A percentile compares a stretch with the other conserved stretches of the same genome.
phyloP scores from a whole-genome alignment of 2,797 vertebrate species.

The Masticophis lateralis region DNA sequence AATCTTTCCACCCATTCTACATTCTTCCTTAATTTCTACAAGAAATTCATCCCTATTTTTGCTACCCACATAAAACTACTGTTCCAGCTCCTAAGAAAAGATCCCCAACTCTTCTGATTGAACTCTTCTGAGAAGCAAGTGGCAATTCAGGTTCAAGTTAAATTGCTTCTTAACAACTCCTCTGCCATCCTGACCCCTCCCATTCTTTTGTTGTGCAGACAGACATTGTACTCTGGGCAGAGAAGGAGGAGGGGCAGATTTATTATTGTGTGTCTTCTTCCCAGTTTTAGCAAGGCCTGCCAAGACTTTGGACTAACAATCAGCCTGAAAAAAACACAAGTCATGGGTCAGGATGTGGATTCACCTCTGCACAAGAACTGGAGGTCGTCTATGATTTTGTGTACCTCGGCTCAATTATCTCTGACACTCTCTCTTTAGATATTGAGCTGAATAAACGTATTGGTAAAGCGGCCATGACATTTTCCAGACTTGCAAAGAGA shows the following conservation, averaged over 20 bases:
- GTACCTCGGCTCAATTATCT: no score
- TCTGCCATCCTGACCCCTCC: not conserved
- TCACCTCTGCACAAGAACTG: no score
- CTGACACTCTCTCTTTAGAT: no score
- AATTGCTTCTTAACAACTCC: not conserved
- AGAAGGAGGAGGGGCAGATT: not conserved
- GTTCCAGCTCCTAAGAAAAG: not conserved
- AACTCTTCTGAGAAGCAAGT: not conserved
- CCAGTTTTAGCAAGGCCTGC: no score
- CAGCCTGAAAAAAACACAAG: no score
- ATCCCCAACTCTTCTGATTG: not conserved
- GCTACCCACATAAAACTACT: not conserved
- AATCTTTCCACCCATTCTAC: no score
- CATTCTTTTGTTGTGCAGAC: not conserved
- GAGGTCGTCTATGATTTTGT: no score
- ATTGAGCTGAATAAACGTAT: no score
- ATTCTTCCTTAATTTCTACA: not conserved
- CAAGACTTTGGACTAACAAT: no score
- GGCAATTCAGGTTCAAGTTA: not conserved
- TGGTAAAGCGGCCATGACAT: no score
- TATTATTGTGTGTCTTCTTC: not conserved
- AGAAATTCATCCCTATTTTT: not conserved
- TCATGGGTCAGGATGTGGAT: no score
- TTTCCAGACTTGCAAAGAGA: no score
- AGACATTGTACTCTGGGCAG: not conserved